phyloP scores from a whole-genome alignment of 1,140 invertebrate genomes.

The Drosophila varians region DNA sequence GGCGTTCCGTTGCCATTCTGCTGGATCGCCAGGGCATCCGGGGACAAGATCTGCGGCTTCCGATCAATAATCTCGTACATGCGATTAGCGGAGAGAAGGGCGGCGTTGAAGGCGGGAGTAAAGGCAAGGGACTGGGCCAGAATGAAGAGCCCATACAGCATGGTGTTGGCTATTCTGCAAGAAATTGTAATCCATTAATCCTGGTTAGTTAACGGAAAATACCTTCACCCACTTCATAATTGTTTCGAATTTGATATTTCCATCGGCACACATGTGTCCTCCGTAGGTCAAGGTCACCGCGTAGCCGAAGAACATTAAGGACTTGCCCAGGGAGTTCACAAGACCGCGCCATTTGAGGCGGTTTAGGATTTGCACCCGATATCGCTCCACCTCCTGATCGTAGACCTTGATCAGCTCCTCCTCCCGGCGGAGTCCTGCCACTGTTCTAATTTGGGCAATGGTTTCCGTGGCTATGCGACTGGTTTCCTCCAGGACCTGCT shows the following conservation, averaged over 20 bases:
- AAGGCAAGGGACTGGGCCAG: conserved; percentile 92
- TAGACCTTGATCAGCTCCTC: conserved; percentile 85
- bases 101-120: conserved; percentile 94
- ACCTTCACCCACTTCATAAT: conserved; percentile 89
- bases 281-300: conserved; percentile 92
- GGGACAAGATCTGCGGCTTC: conserved; percentile 84
- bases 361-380: conserved; percentile 85
- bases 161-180: conserved; percentile 90
- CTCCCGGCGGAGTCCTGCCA: conserved; percentile 86
- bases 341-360: conserved; percentile 89
- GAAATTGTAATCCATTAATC: not conserved
- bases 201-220: not conserved
- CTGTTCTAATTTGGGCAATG: conserved; percentile 90
- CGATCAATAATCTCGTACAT: conserved; percentile 88
- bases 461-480: conserved; percentile 90
- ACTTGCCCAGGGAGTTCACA: conserved; percentile 92
- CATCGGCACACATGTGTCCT: conserved; percentile 88
- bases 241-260: conserved; percentile 83
- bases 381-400: conserved; percentile 85
- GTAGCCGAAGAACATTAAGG: conserved; percentile 92
- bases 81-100: conserved; percentile 90
- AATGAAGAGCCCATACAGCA: conserved; percentile 94
- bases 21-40: conserved; percentile 27
- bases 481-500: conserved; percentile 87
- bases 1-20: conserved; percentile 79